Conservation (phyloP, 2,888 invertebrate genomes). For the Drosophila formosana region DNA sequence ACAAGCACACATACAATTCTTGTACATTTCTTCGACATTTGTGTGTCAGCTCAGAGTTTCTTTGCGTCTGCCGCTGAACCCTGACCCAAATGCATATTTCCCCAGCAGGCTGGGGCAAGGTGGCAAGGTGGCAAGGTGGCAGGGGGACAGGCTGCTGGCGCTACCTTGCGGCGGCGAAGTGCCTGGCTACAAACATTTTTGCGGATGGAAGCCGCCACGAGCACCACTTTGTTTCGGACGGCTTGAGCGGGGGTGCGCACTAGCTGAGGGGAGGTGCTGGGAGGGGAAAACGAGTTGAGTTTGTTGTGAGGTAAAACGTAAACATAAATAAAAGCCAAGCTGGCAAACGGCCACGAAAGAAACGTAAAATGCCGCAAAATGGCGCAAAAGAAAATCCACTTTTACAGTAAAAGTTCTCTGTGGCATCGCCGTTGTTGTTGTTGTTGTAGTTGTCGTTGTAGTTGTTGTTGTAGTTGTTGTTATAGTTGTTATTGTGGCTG, state of each 20-base stretch:
- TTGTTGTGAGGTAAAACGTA: slow-evolving; percentile 61
- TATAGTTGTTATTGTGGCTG: slow-evolving; percentile 19
- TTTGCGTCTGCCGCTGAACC: slow-evolving; percentile 59
- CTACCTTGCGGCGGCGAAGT: slow-evolving; percentile 41
- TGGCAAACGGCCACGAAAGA: slow-evolving; percentile 60
- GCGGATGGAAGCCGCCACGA: slow-evolving; percentile 74
- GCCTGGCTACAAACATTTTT: slow-evolving; percentile 71
- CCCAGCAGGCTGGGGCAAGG: background rate
- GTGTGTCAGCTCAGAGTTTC: slow-evolving; percentile 58
- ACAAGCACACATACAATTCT: slow-evolving; percentile 18
- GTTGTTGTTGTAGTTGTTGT: slow-evolving; percentile 10
- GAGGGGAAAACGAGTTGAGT: slow-evolving; percentile 51
- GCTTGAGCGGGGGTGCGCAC: slow-evolving; percentile 8
- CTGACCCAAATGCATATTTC: slow-evolving; percentile 67
- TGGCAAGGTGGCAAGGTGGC: background rate
- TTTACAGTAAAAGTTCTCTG: slow-evolving; percentile 70
- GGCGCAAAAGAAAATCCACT: slow-evolving; percentile 78
- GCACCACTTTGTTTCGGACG: slow-evolving; percentile 70
- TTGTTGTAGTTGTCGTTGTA: slow-evolving; percentile 20
- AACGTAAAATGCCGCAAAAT: slow-evolving; percentile 76
- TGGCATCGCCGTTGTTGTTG: slow-evolving; percentile 31
- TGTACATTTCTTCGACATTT: slow-evolving; percentile 39
- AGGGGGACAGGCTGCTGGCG: slow-evolving; percentile 31
- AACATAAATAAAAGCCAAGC: slow-evolving; percentile 69
- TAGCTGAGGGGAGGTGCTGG: background rate